Base-by-base conservation (phyloP, 2,888 invertebrate species). In the Brachyptera risi region DNA sequence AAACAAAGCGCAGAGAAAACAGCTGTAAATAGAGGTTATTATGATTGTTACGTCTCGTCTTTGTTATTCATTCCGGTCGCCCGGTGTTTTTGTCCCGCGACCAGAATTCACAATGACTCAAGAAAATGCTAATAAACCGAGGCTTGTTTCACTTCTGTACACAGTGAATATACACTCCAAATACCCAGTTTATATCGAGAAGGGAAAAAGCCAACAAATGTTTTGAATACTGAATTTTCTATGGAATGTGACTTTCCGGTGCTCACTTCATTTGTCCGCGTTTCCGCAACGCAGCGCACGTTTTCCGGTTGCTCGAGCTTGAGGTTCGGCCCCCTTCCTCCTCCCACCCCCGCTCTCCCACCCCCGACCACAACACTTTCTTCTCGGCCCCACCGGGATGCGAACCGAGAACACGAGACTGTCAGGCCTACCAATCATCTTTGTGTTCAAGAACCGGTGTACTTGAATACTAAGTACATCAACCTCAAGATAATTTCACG, bases 181-280 rank as follows among this genome's bases (percentile, higher is more conserved):
- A 47, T 21, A 23, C 47, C 24, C 24, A 21, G 37, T 54, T 54
- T 35, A 35, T 54, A 37, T 54, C n/a, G n/a, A n/a, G n/a, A 54
- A 31, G 23, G 35, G 54, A 54, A 54, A 54, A 54, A 37, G 54
- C 13, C 37, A 60, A 63, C 60, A 63, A 60, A 63, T 58, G 60
- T 63, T 63, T 60, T 60, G 63, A 63, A 63, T 63, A 60, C 63
- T 59, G 60, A 60, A 63, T 63, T 60, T 63, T 54, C 60, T 38
- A 56, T 60, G 63, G 60, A 63, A 60, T 60, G 63, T 63, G 60
- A 60, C 59, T 63, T 58, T 56, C 63, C 60, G n/a, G 62, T 63
- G 60, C 44, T 50, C 63, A 63, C 57, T 63, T 63, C 63, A 63
- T 63, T 63, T 63, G 60, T 63, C 59, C 63, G 31, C 26, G 60